phyloP scores from a whole-genome alignment of 2,797 vertebrate genomes.

The Pristis pectinata region DNA sequence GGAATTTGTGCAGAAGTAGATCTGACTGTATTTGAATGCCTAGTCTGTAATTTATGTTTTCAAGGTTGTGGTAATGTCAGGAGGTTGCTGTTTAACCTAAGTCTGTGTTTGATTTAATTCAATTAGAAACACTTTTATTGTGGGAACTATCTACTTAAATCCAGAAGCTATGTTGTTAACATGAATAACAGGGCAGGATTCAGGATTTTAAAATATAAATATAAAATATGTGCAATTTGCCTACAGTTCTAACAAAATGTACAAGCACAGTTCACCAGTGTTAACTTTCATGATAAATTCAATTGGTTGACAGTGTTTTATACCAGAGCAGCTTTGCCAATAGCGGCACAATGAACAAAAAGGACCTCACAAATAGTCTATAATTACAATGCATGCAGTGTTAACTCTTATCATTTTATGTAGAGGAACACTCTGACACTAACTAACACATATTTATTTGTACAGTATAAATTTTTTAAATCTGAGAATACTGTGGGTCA shows the following conservation, averaged over 20 bases:
- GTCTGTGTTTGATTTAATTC: background rate
- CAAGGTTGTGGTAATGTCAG: slow-evolving; percentile 14
- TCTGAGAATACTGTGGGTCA: background rate
- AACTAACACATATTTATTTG: background rate
- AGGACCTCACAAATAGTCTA: background rate
- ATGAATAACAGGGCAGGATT: background rate
- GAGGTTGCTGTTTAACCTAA: background rate
- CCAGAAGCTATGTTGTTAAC: background rate
- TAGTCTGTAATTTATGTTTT: slow-evolving; percentile 11
- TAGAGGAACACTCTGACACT: background rate
- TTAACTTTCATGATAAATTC: background rate
- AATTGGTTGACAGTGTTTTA: background rate
- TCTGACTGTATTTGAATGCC: background rate
- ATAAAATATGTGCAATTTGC: background rate
- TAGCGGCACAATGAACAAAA: background rate
- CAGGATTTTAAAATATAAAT: background rate
- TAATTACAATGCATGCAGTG: background rate
- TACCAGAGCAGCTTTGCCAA: background rate
- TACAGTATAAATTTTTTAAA: background rate
- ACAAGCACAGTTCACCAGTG: background rate
- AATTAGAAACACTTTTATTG: background rate
- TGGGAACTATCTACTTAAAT: background rate
- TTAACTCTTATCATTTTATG: background rate
- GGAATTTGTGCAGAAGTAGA: slow-evolving; percentile 20
- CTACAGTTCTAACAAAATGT: background rate